Evolutionary conservation across 1,140 invertebrate genomes (phyloP).

Genomic region (Calycopis cecrops): DNA sequence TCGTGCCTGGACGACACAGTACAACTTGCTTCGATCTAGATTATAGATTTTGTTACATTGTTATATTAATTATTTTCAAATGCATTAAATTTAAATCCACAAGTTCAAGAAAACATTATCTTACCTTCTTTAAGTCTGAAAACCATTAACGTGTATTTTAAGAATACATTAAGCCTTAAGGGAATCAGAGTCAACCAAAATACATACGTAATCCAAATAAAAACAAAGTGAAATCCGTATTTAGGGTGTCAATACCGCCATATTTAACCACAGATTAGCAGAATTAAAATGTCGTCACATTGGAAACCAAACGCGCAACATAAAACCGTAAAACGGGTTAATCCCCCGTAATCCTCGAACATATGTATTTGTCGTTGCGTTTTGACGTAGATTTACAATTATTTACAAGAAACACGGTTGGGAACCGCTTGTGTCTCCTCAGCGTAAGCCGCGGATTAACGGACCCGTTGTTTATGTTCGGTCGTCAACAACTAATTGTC

Average conservation of each 20-base stretch:
- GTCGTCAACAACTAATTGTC: constrained; percentile 51
- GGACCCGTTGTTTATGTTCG: constrained; percentile 53
- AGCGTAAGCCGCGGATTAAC: constrained; percentile 57
- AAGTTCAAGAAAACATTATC: too few species aligned
- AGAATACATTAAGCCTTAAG: background rate
- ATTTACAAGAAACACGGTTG: constrained; percentile 56
- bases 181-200: constrained; percentile 7
- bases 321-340: constrained; percentile 64
- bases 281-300: constrained; percentile 22
- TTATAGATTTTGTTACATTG: too few species aligned
- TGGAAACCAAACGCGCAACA: constrained; percentile 36
- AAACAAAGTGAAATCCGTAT: constrained; percentile 42
- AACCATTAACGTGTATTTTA: constrained; percentile 4
- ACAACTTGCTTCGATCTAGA: too few species aligned
- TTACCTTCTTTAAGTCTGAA: too few species aligned
- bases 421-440: constrained; percentile 50
- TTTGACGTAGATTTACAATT: constrained; percentile 73
- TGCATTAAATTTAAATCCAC: too few species aligned
- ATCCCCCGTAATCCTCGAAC: constrained; percentile 43
- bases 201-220: constrained; percentile 15
- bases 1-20: too few species aligned
- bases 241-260: constrained; percentile 43
- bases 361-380: constrained; percentile 67
- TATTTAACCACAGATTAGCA: constrained; percentile 58
- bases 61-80: too few species aligned